phyloP scores from a whole-genome alignment of 2,888 invertebrate species.

The Stegophylla sp. region DNA sequence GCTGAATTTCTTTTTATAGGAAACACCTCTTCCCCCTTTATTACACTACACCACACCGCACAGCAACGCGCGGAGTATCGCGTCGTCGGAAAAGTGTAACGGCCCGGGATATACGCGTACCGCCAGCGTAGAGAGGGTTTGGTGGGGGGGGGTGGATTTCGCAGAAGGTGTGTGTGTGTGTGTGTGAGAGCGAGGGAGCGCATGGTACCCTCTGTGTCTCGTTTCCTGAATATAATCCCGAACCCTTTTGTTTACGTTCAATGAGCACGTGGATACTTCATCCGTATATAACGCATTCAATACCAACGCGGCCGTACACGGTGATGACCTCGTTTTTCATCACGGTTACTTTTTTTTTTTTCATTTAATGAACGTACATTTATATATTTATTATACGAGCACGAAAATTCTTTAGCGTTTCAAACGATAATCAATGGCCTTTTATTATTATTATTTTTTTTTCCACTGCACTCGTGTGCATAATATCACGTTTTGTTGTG shows the following conservation, averaged over 20 bases:
- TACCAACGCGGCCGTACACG: not conserved
- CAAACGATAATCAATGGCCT: not conserved
- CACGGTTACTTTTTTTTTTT: not conserved
- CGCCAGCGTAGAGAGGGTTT: not conserved
- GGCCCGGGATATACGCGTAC: not conserved
- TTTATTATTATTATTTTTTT: too few relatives aligned
- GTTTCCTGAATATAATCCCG: slow-evolving; percentile 15
- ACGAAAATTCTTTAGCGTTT: not conserved
- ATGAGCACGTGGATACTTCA: not conserved
- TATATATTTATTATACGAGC: too few relatives aligned
- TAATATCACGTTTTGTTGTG: too few relatives aligned
- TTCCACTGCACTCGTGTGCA: too few relatives aligned
- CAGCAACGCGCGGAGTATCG: not conserved
- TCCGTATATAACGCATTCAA: not conserved
- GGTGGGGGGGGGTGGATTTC: not conserved
- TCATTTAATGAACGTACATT: not conserved
- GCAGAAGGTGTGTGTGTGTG: too few relatives aligned
- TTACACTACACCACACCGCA: not conserved
- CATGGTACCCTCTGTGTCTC: not conserved
- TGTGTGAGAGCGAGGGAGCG: too few relatives aligned
- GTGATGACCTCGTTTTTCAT: slow-evolving; percentile 21
- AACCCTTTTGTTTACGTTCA: slow-evolving; percentile 33
- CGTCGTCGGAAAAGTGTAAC: not conserved
- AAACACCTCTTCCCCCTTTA: slow-evolving; percentile 43
- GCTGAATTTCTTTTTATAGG: slow-evolving; percentile 42